phyloP scores from a whole-genome alignment of 1,140 invertebrate genomes.

The Drosophila albomicans region DNA sequence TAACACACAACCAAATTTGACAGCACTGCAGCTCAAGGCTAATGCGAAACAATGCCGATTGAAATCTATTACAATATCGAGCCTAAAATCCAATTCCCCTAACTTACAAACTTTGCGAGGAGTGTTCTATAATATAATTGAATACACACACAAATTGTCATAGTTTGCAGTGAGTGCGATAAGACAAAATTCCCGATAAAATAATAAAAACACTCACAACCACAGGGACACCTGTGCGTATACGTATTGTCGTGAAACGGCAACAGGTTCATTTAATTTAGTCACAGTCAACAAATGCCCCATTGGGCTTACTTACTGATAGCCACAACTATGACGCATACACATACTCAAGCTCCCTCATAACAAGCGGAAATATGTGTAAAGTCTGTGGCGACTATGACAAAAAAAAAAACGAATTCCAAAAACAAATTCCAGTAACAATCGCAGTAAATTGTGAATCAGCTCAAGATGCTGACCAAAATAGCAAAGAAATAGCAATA shows the following conservation, averaged over 20 bases:
- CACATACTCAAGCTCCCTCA: constrained; percentile 20
- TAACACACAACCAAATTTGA: constrained; percentile 2
- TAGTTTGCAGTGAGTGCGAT: constrained; percentile 6
- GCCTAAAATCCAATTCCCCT: not conserved
- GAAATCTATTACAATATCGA: too few relatives aligned
- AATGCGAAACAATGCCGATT: too few relatives aligned
- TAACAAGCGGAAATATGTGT: constrained; percentile 42
- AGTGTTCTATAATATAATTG: not conserved
- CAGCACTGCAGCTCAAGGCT: not conserved
- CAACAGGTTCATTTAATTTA: constrained; percentile 77
- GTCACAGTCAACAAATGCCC: constrained; percentile 49
- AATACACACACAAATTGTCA: constrained; percentile 24
- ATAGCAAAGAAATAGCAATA: constrained; percentile 1
- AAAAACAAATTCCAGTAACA: not conserved
- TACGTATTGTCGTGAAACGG: constrained; percentile 42
- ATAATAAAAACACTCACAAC: constrained; percentile 48
- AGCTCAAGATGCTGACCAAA: constrained; percentile 39
- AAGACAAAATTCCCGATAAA: constrained; percentile 63
- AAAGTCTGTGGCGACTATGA: constrained; percentile 10
- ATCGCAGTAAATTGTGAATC: constrained; percentile 32
- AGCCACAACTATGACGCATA: constrained; percentile 67
- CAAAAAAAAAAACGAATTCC: constrained; percentile 10
- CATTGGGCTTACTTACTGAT: constrained; percentile 65
- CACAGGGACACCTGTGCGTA: constrained; percentile 42
- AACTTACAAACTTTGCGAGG: not conserved